These are phyloP conservation scores for Halcyon smyrnensis DNA, from an alignment of 2,797 vertebrate genomes.

Conservation along the genomic window DNA sequence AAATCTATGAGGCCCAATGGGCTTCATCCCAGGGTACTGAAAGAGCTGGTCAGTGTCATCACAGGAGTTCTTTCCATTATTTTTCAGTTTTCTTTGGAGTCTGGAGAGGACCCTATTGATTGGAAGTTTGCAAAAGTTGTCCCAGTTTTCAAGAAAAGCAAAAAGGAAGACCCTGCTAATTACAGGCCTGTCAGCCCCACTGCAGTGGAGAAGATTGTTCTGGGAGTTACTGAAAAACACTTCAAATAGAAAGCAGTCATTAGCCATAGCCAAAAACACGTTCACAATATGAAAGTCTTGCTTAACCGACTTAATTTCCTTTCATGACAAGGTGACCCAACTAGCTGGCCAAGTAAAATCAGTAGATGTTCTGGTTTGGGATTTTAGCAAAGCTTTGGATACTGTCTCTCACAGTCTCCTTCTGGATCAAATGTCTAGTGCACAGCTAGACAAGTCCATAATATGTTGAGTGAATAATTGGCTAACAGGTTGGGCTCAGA, in stretches of 20 bases:
- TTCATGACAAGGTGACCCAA: not conserved
- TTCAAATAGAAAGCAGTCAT: not conserved
- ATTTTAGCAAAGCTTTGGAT: not conserved
- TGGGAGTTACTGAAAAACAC: not conserved
- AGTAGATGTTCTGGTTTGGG: not conserved
- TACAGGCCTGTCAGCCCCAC: not conserved
- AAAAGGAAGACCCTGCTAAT: not conserved
- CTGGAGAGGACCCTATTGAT: not conserved
- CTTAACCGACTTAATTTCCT: not conserved
- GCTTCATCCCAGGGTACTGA: not conserved
- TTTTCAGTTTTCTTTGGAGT: not conserved
- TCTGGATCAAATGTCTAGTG: not conserved
- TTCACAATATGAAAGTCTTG: not conserved
- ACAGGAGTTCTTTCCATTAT: not conserved
- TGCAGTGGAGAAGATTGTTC: not conserved
- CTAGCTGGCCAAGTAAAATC: not conserved
- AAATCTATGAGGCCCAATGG: accelerated
- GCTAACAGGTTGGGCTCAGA: no score
- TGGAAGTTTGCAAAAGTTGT: not conserved
- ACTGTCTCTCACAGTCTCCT: no score
- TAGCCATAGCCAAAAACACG: not conserved
- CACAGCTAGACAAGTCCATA: not conserved
- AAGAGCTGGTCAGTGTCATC: not conserved
- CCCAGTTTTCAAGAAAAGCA: not conserved
- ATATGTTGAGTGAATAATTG: not conserved